Evolutionary conservation across 2,888 invertebrate genomes (phyloP), one percentile per base, ranked within the genome.

Genomic region (Chrysomela aeneicollis): DNA sequence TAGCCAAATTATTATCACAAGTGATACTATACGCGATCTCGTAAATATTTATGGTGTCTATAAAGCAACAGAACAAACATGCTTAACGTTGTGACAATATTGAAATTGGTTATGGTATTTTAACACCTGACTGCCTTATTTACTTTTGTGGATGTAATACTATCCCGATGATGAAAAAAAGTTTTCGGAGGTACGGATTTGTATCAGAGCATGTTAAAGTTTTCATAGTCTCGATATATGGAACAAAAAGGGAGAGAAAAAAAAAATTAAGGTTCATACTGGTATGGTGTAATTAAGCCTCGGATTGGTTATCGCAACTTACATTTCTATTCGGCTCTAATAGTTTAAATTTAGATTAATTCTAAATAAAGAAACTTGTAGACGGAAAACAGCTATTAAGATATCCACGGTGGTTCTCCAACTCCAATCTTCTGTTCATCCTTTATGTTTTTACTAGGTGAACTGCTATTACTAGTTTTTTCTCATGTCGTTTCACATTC

Each of bases 331-430:
- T 66, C 68, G 55, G 66, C 68, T 68, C 71, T 71, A 71, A 72
- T 52, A 26, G 52, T 52, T 52, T 32, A 15, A 17, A 52, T 52
- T 52, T 52, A 67, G 72, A 73, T 73, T 72, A 72, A 73, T 73
- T 73, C 67, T 69, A 69, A 67, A 70, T 70, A 71, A 71, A 69
- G 68, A 71, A 71, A 69, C 70, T 68, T 62, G 70, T 70, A 65
- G 59, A 47, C 61, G 64, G 64, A 66, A 68, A 71, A 69, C 68
- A 65, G 65, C 68, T 69, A 71, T 71, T 69, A 70, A 71, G 69
- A 68, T 73, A 73, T 71, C 68, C 64, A 46, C 61, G 63, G 63
- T 69, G 66, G 61, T 63, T 62, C 49, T 49, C 55, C 50, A 15
- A 21, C 47, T 52, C 12, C 12, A 35, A 42, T 42, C 42, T 42